A percentile compares a stretch with the other conserved stretches of the same genome.
Evolutionary conservation across 2,113 vertebrate species (phyloP).

Genomic region (Cyprinodon variegatus): DNA sequence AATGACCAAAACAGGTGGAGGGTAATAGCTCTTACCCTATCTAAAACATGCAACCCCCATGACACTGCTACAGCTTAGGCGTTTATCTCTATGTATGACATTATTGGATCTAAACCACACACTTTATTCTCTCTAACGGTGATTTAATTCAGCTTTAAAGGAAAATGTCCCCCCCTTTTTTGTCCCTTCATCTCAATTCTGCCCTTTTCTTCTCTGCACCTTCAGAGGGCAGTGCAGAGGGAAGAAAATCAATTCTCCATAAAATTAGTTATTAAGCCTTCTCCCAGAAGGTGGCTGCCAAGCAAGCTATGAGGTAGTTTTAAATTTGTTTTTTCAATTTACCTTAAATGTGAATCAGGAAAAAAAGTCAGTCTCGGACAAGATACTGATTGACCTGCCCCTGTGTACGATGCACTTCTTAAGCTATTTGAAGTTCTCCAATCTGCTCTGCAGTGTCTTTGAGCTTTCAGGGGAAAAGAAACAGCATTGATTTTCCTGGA

Average conservation of each 20-base stretch:
- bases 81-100: constrained; percentile 74
- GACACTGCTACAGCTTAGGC: constrained; percentile 41
- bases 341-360: constrained; percentile 72
- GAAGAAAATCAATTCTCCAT: constrained; percentile 73
- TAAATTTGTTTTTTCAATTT: constrained; percentile 75
- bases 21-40: constrained; percentile 66
- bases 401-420: constrained; percentile 42
- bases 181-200: constrained; percentile 32
- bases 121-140: constrained; percentile 72
- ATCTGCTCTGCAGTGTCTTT: constrained; percentile 25
- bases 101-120: constrained; percentile 66
- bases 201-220: constrained; percentile 47
- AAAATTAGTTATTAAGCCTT: constrained; percentile 77
- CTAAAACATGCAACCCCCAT: constrained; percentile 52
- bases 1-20: constrained; percentile 70
- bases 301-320: constrained; percentile 52
- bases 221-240: constrained; percentile 51
- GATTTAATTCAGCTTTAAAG: constrained; percentile 79
- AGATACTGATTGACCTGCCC: constrained; percentile 60
- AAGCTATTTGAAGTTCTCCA: constrained; percentile 44
- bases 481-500: constrained; percentile 54
- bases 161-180: constrained; percentile 36
- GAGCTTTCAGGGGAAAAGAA: constrained; percentile 16
- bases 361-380: constrained; percentile 69
- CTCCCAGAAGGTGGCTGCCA: constrained; percentile 55